Evolutionary conservation across 2,113 vertebrate genomes (phyloP), one percentile per base, ranked within the genome.

Genomic region (Paratilapia polleni): DNA sequence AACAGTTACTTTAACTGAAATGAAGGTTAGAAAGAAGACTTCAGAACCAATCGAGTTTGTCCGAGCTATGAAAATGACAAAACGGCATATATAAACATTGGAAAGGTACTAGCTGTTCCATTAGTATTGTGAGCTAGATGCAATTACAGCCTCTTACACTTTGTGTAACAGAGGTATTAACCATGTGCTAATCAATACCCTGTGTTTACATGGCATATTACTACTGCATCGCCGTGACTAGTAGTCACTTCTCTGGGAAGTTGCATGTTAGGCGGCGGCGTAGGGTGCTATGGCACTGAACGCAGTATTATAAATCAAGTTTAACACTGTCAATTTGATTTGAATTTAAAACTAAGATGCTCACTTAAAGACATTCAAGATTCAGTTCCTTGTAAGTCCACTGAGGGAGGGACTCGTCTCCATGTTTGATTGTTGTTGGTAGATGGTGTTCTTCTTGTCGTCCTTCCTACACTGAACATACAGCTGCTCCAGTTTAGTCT

Each of bases 1-100:
- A 70, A 70, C 47, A 73, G 49, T 54, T 73, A 52, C 26, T 73
- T 54, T 34, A 54, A 73, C 26, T 54, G 68, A 73, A 73, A 73
- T 54, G 47, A 73, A 34, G 43, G 26, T 54, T 54, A 2, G 47
- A 73, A 17, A 54, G 26, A 31, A 54, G 47, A 73, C 68, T 14
- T 73, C 28, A n/a, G 52, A 73, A 54, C 47, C 26, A 15, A 28
- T 26, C 64, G 31, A 14, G 47, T 54, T 54, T 73, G 26, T 54
- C 4, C 6, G 0, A 52, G 47, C 10, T 13, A 52, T 73, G 47
- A 73, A 34, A 73, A 73, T n/a, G 11, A 2, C 9, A 2, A 68
- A 49, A 68, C 41, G 1, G 22, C 68, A 34, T 26, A 52, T 52
- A 26, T 54, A 73, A 73, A 73, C 47, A 34, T 6, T 73, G 43